Evolutionary conservation across 1,140 invertebrate species (phyloP), one percentile per base, ranked within the genome.

Genomic region (Drosophila parabipectinata): DNA sequence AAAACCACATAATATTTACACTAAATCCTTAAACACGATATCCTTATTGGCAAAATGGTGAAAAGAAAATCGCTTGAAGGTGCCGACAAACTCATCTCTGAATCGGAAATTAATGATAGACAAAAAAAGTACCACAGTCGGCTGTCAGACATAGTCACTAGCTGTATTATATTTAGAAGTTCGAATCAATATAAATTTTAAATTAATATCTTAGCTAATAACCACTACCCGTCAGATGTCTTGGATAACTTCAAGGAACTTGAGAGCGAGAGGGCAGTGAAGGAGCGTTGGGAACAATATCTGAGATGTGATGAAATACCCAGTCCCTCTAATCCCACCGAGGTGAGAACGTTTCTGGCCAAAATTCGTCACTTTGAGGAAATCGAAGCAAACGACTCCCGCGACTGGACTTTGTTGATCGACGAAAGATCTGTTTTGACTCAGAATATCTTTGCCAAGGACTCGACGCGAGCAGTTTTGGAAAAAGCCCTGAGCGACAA

Each of bases 281-380:
- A 37, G 5, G 77, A 50, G 0, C 59, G 57, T 12, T 91, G 90
- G 90, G 54, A 77, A 1, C 61, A 59, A 32, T 77, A 69, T 50
- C 8, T 84, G 6, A 61, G 55, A 1, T 91, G 90, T n/a, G 71
- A 78, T 57, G 72, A 64, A 0, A n/a, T 91, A 37, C 89, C 90
- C 4, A 64, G 71, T 2, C 64, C 79, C 3, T 60, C 72, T 54
- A 12, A 52, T 4, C 81, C 90, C 8, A 34, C 57, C 5, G 79
- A 87, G 21, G 72, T 90, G 14, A 72, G 84, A 5, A 57, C 54
- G 2, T 90, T 83, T 60, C n/a, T 91, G 8, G 62, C 48, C 0
- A 71, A 75, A 28, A 48, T 66, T 5, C 72, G 67, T 1, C 32
- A 73, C 15, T 79, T 30, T 12, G 81, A 91, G 18, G 44, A 72